phyloP scores from a whole-genome alignment of 2,888 invertebrate species.

The Iphiclides podalirius region DNA sequence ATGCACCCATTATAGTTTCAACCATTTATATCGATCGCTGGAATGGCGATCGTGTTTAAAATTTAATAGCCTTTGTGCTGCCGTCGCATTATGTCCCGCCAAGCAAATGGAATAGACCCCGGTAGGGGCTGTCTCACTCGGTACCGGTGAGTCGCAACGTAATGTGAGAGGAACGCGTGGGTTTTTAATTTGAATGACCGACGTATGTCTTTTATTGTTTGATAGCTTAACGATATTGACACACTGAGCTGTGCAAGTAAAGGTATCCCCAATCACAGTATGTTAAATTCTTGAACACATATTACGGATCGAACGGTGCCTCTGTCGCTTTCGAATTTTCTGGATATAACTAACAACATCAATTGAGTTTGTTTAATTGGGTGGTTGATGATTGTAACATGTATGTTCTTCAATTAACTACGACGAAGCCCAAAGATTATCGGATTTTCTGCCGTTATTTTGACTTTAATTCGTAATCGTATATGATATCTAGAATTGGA shows the following conservation, averaged over 20 bases:
- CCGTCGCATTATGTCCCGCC: constrained; percentile 32
- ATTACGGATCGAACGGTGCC: constrained; percentile 14
- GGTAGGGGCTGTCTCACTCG: constrained; percentile 40
- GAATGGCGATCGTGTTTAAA: constrained; percentile 49
- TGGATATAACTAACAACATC: too few relatives aligned
- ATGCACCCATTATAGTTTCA: constrained; percentile 59
- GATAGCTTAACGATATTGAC: constrained; percentile 43
- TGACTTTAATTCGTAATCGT: too few relatives aligned
- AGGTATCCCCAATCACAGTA: constrained; percentile 2
- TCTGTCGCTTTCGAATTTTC: constrained; percentile 15
- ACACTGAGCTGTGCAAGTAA: constrained; percentile 23
- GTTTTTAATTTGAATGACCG: constrained; percentile 50
- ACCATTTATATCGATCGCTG: constrained; percentile 52
- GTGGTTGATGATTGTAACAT: too few relatives aligned
- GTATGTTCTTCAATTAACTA: too few relatives aligned
- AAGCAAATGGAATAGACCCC: constrained; percentile 42
- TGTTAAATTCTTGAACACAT: constrained; percentile 13
- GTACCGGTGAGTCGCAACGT: constrained; percentile 35
- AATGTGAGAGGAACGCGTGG: constrained; percentile 50
- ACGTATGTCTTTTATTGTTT: constrained; percentile 42
- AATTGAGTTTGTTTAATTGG: too few relatives aligned
- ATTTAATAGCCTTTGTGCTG: constrained; percentile 44
- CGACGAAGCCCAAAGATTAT: too few relatives aligned
- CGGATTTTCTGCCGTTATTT: too few relatives aligned
- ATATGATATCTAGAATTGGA: too few relatives aligned